Base-by-base conservation (phyloP, 2,888 invertebrate genomes). In the Drosophila parthenogenetica region DNA sequence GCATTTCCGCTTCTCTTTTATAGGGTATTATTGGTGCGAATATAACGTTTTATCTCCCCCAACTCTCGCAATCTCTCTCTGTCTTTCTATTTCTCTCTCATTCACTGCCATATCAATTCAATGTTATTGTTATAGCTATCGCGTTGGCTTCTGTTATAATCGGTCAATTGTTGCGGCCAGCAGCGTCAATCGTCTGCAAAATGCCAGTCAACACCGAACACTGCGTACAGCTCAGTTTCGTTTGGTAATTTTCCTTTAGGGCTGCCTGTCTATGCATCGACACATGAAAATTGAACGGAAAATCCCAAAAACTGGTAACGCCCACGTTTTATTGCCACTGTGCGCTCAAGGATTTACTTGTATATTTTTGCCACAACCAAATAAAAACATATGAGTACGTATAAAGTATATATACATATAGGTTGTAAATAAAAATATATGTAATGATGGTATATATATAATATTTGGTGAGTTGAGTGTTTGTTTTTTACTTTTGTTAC, bases 151-250 rank as follows among this genome's bases (percentile, higher is more conserved):
- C 46, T 65, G 70, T 54, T 71, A 79, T 86, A 82, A 82, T 82
- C 82, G 82, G 83, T 88, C 82, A 88, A 88, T 79, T 67, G 73
- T 54, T 77, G 70, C 69, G 70, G 65, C 70, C 65, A 65, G 64
- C 66, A 55, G 73, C 72, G 86, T 75, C 67, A 72, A 69, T 60
- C 64, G 79, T 67, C 70, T 54, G 67, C 68, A 48, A 25, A 55
- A 39, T 69, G 54, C 53, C 49, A 17, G 32, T 25, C 39, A 39
- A 42, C 46, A 29, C 29, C 32, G 8, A 13, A 4, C 14, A 10
- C 35, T 35, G 35, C 35, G 29, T 29, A 29, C 37, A 22, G 42
- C 49, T 10, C 42, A 54, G 43, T 19, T 43, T 17, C 17, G 17
- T 54, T 55, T 29, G 35, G 11, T 43, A 43, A 19, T 55, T 55